Base-by-base conservation (phyloP, 2,113 vertebrate species). In the Prietella phreatophila region DNA sequence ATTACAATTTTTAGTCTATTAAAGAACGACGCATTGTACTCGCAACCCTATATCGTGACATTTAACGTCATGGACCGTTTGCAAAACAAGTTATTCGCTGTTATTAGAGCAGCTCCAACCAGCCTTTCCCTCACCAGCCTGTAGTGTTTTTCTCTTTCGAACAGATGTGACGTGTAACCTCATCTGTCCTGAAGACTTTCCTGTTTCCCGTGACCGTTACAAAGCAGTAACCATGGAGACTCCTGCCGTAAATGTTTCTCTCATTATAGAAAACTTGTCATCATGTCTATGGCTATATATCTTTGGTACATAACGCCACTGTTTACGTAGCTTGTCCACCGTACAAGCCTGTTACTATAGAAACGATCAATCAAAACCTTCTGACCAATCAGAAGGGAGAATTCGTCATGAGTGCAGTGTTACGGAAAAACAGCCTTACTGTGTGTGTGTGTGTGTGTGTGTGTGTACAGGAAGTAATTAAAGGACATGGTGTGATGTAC, bases 381-480 rank as follows among this genome's bases (percentile, higher is more conserved):
- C n/a, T n/a, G 11, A 10, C 25, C 50, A 80, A 22, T 60, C 53
- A 58, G 17, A 22, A 30, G 0, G n/a, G 50, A 80, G 78, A 3
- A 15, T 30, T 55, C 14, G 8, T 75, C 71, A 75, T 1, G 8
- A 75, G 3, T 8, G 71, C 36, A 79, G 47, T 17, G 14, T 19
- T 78, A 27, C 0, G 6, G 39, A 14, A 50, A 47, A 78, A 78
- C 39, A n/a, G 42, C 22, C 8, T 50, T 75, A 42, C 20, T 15
- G n/a, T 81, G 79, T 79, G 13, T 27, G 75, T 53, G 42, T 27
- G 75, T n/a, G n/a, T n/a, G n/a, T 15, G n/a, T 81, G 79, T 79
- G 13, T 78, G 25, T 76, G 73, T 22, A 10, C 36, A 75, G 20
- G 36, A 75, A 71, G 67, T 71, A 6, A 75, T 75, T 22, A 75